phyloP scores from a whole-genome alignment of 2,113 vertebrate genomes.

The Ascaphus truei region DNA sequence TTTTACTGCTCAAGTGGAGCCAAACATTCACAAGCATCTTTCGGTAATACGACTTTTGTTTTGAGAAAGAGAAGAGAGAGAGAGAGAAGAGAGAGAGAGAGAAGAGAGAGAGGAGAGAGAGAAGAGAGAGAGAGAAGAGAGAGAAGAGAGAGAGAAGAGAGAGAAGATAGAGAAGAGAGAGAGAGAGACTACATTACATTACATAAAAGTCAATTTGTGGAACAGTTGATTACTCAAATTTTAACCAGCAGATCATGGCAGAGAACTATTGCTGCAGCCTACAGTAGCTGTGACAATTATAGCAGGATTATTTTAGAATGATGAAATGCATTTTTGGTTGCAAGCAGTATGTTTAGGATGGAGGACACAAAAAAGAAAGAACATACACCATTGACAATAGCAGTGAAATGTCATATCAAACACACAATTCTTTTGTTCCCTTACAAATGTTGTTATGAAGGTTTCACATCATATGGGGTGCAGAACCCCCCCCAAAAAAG shows the following conservation, averaged over 20 bases:
- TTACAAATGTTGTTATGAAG: too few species aligned
- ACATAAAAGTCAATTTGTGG: slow-evolving; percentile 5
- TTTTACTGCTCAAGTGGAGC: slow-evolving; percentile 46
- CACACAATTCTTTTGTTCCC: too few species aligned
- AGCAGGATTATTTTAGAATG: slow-evolving; percentile 2
- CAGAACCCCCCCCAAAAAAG: too few species aligned
- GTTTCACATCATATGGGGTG: too few species aligned
- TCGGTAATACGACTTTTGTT: slow-evolving; percentile 13
- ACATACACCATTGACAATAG: neutral
- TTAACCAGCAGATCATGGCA: neutral
- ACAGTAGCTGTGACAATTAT: slow-evolving; percentile 22
- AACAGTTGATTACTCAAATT: slow-evolving; percentile 7
- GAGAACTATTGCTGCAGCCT: slow-evolving; percentile 18
- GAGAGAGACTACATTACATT: neutral
- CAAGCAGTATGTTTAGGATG: neutral
- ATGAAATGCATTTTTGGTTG: neutral
- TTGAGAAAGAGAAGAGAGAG: too few species aligned
- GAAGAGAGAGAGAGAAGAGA: too few species aligned
- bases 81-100: too few species aligned
- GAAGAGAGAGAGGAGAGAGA: too few species aligned
- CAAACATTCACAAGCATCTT: slow-evolving; percentile 37
- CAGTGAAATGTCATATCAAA: neutral
- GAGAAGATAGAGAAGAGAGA: too few species aligned
- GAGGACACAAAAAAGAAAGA: neutral
- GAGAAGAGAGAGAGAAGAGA: too few species aligned